Conservation (phyloP, 2,113 vertebrate species). For the Hippoglossus stenolepis region DNA sequence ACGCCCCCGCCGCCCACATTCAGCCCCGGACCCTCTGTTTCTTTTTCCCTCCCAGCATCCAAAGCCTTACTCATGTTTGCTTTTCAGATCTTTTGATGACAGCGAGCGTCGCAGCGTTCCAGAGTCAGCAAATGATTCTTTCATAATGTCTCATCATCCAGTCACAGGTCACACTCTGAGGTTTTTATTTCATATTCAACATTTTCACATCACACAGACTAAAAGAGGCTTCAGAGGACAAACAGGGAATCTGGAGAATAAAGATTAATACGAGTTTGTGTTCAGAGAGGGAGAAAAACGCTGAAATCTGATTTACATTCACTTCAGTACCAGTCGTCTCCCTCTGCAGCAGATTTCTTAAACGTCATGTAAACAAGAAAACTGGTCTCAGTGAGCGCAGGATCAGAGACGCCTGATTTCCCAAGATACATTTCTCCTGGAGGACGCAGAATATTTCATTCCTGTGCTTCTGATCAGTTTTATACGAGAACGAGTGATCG, state of each 20-base stretch:
- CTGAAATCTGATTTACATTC: neutral
- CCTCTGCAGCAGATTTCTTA: neutral
- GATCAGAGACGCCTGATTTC: constrained; percentile 1
- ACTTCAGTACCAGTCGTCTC: neutral
- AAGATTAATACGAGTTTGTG: too few relatives aligned
- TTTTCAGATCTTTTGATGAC: constrained; percentile 69
- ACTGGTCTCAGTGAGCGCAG: neutral
- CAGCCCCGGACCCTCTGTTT: constrained; percentile 63
- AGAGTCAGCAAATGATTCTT: constrained; percentile 46
- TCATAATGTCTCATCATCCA: constrained; percentile 33
- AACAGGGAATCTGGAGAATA: too few relatives aligned
- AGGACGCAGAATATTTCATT: neutral
- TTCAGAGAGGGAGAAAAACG: too few relatives aligned
- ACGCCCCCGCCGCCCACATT: constrained; percentile 63
- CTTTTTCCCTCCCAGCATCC: constrained; percentile 75
- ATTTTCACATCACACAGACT: neutral
- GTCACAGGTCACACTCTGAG: neutral
- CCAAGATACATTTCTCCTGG: neutral
- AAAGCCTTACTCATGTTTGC: constrained; percentile 68
- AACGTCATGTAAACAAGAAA: neutral
- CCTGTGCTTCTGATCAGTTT: neutral
- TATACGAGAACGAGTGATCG: neutral
- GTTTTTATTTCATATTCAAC: neutral
- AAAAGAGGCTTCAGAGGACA: neutral
- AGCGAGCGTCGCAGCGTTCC: constrained; percentile 45